Evolutionary conservation across 35 echinoderm and acorn worm species (phyloP).

Genomic region (Patiria miniata): DNA sequence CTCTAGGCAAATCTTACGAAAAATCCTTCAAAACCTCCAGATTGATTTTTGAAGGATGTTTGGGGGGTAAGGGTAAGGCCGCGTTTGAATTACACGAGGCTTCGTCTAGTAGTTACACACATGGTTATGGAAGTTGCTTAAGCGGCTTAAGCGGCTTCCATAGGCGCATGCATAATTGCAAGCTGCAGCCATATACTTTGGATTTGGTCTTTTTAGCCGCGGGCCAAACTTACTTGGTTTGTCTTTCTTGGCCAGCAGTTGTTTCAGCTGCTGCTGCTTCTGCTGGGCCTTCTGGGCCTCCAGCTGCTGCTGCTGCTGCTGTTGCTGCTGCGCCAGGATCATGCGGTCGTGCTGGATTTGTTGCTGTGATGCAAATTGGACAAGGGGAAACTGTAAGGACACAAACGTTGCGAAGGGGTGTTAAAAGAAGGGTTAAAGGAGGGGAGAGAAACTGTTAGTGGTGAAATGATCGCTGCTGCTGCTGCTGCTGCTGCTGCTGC

Average conservation of each 20-base stretch:
- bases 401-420: neutral
- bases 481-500: conserved; percentile 16
- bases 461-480: neutral
- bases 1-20: too few relatives aligned
- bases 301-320: conserved; percentile 54
- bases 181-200: too few relatives aligned
- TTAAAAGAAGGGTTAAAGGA: neutral
- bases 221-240: conserved; percentile 74
- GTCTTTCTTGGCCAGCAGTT: conserved; percentile 84
- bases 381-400: conserved; percentile 3
- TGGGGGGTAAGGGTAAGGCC: too few relatives aligned
- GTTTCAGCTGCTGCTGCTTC: conserved; percentile 74
- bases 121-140: too few relatives aligned
- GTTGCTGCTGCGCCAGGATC: conserved; percentile 50
- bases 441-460: neutral
- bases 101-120: too few relatives aligned
- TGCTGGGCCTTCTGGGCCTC: conserved; percentile 38
- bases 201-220: too few relatives aligned
- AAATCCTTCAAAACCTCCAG: too few relatives aligned
- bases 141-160: too few relatives aligned
- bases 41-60: too few relatives aligned
- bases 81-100: too few relatives aligned
- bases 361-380: conserved; percentile 25
- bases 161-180: too few relatives aligned
- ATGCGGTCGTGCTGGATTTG: conserved; percentile 16